Base-by-base conservation (phyloP, 2,888 invertebrate genomes). In the Automeris io region DNA sequence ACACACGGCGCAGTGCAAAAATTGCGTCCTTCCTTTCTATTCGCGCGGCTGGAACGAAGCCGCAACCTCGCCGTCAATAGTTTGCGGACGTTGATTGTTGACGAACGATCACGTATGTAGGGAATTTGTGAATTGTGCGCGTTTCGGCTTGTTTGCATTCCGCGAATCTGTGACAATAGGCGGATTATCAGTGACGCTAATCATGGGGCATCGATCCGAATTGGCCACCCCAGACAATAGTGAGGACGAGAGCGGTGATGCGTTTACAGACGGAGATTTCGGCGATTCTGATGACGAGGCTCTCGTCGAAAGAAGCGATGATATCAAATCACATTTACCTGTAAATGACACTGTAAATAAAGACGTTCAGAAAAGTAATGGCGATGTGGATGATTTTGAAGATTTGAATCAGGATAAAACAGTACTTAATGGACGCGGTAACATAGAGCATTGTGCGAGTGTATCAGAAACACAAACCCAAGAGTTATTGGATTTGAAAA, bases 251-350 rank as follows among this genome's bases (percentile, higher is more conserved):
- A 79, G 75, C 45, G 85, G 82, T 7, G 82, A 77, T 7, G 80
- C 73, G 26, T 87, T 87, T 56, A 83, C 85, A 16, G 86, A 87
- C 40, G 87, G 70, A 7, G 86, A 87, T 52, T 83, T 85, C 41
- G 81, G 66, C 7, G 83, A 81, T 47, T 72, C 79, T 4, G 87
- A 80, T 25, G 83, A 79, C 25, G 82, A 78, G 37, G 59, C 67
- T 3, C 41, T 72, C 8, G 51, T 70, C 5, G 70, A 75, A 47
- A 49, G 55, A n/a, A 50, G 45, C 31, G 63, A 58, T 24, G 56
- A 54, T 32, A 49, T 54, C 1, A 63, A 63, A 41, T 51, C 58
- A 4, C 49, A 57, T 35, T 53, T 74, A 18, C 70, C 78, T 5
- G 53, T 81, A 13, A 79, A 70, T 46, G 86, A 87, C 54, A 72